Conservation (phyloP, 2,113 vertebrate species). For the Nasalis larvatus region DNA sequence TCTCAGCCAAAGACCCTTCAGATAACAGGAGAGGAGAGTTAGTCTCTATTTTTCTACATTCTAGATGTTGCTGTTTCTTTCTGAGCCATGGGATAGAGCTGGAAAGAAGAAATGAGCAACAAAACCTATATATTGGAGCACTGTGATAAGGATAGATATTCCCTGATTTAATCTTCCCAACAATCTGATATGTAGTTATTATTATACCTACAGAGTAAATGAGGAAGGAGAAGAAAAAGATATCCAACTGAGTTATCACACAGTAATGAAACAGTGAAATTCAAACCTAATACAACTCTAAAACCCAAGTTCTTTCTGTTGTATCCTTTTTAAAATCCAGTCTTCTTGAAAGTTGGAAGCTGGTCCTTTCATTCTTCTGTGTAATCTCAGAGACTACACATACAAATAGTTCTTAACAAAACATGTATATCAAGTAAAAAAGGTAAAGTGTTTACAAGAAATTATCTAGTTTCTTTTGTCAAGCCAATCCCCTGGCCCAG, state of each 20-base stretch:
- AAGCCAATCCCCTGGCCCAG: background rate
- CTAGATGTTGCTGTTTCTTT: background rate
- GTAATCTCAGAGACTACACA: background rate
- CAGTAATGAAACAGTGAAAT: background rate
- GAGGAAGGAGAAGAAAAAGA: background rate
- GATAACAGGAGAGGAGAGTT: background rate
- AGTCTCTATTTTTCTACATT: background rate
- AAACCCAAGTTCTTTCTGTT: background rate
- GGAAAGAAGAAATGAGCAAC: background rate
- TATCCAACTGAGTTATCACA: background rate
- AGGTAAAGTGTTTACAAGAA: background rate
- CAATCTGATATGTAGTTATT: background rate
- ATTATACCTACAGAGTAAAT: background rate
- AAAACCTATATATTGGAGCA: background rate
- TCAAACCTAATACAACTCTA: background rate
- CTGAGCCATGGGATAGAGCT: background rate
- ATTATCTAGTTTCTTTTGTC: background rate
- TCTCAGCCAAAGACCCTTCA: constrained; percentile 52
- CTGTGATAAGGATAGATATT: background rate
- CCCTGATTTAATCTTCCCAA: background rate
- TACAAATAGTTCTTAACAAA: background rate
- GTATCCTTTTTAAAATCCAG: background rate
- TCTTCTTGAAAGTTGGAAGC: background rate
- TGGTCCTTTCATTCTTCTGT: background rate
- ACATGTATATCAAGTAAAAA: background rate